Conservation (phyloP, 2,113 vertebrate genomes). For the Pelusios castaneus region DNA sequence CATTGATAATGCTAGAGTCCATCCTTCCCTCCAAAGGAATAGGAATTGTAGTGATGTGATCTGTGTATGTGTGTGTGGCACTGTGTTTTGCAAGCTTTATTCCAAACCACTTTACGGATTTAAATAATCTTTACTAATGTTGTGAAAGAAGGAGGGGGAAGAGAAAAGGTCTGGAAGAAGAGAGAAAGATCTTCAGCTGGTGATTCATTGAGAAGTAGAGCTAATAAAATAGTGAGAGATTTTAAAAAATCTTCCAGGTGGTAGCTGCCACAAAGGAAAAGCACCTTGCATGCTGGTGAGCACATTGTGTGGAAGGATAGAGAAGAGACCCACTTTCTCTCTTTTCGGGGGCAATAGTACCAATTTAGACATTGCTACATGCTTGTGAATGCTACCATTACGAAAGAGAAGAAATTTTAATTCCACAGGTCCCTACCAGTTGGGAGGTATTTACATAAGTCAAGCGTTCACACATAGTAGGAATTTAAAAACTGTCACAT, state of each 20-base stretch:
- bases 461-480: neutral
- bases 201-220: neutral
- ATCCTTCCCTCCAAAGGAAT: neutral
- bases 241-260: neutral
- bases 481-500: neutral
- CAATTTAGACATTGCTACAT: neutral
- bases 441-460: neutral
- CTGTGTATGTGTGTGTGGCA: fast-evolving
- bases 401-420: neutral
- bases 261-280: neutral
- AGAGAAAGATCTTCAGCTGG: neutral
- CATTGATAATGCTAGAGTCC: neutral
- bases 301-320: fast-evolving
- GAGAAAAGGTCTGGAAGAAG: neutral
- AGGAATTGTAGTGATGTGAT: fast-evolving
- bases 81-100: fast-evolving
- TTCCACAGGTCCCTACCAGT: neutral
- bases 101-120: neutral
- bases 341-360: fast-evolving
- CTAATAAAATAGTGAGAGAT: neutral
- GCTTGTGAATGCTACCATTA: neutral
- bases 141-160: neutral
- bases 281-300: fast-evolving
- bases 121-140: neutral
- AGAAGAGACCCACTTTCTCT: neutral